Conservation (phyloP, 2,888 invertebrate genomes). For the Molorchus minor region DNA sequence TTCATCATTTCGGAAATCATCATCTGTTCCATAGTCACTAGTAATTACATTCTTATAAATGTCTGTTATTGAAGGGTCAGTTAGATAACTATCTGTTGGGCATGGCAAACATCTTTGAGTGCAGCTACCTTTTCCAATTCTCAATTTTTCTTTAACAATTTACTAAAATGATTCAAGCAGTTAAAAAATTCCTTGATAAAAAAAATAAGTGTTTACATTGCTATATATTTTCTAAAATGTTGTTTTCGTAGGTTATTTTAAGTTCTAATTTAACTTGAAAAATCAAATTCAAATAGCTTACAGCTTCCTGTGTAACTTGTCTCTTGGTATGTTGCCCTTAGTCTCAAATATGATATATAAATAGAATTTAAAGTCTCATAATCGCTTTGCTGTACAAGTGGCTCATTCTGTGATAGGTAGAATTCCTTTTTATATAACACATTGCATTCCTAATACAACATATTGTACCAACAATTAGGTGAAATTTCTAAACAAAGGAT, state of each 20-base stretch:
- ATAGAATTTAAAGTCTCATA: constrained; percentile 35
- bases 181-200: not conserved
- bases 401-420: constrained; percentile 27
- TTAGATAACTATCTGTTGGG: constrained; percentile 32
- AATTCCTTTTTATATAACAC: constrained; percentile 40
- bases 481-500: constrained; percentile 42
- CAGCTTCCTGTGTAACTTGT: constrained; percentile 31
- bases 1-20: constrained; percentile 13
- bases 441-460: constrained; percentile 49
- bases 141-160: constrained; percentile 36
- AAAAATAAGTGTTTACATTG: constrained; percentile 36
- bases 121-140: constrained; percentile 34
- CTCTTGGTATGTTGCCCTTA: constrained; percentile 25
- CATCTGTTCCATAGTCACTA: constrained; percentile 46
- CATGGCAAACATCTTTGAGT: constrained; percentile 33
- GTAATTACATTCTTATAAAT: constrained; percentile 36
- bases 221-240: constrained; percentile 38
- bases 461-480: constrained; percentile 46
- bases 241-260: constrained; percentile 35
- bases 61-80: constrained; percentile 25
- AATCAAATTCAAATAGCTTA: constrained; percentile 38
- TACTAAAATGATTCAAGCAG: constrained; percentile 27
- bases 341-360: constrained; percentile 33
- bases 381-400: constrained; percentile 30
- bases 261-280: constrained; percentile 32